A percentile compares a stretch with the other conserved stretches of the same genome.
Conservation (phyloP, 2,797 vertebrate species). For the Strix occidentalis region DNA sequence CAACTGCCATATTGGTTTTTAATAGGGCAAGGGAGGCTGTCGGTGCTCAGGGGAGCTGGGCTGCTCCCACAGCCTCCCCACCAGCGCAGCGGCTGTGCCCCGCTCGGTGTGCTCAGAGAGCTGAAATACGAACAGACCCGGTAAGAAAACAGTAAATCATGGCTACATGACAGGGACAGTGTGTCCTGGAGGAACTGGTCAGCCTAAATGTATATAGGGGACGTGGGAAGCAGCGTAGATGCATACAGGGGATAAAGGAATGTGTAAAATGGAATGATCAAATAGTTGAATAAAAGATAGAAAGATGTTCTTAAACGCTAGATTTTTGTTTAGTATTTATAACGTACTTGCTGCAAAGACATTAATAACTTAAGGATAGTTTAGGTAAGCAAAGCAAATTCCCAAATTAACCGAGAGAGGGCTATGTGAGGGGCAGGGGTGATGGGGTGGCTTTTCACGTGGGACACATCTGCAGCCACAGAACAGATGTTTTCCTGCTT, state of each 20-base stretch:
- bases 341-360: background rate
- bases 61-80: too few relatives aligned
- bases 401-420: background rate
- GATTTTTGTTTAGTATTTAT: background rate
- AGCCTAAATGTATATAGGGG: accelerated
- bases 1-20: background rate
- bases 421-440: accelerated
- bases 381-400: background rate
- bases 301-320: background rate
- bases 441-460: background rate
- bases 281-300: background rate
- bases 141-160: background rate
- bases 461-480: accelerated
- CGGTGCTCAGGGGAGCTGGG: accelerated
- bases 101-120: accelerated
- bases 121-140: too few relatives aligned
- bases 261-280: background rate
- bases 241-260: background rate
- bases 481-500: background rate
- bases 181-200: background rate
- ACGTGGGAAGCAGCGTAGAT: background rate
- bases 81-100: accelerated
- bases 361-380: background rate
- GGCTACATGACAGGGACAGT: accelerated
- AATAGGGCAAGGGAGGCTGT: background rate